phyloP scores from a whole-genome alignment of 2,888 invertebrate species.

The Lapara coniferarum region DNA sequence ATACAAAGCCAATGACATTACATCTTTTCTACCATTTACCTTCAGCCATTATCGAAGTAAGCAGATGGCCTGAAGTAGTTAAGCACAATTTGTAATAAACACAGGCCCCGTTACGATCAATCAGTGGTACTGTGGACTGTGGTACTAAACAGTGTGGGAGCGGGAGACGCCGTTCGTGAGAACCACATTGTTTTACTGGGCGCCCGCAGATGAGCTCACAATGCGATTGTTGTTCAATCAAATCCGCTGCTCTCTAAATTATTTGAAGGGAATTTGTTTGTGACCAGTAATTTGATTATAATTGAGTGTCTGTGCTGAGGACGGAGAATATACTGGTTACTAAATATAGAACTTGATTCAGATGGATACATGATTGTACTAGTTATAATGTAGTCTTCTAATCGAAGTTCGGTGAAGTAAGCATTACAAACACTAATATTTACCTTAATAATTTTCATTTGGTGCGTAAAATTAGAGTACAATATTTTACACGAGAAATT shows the following conservation, averaged over 20 bases:
- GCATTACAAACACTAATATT: not conserved
- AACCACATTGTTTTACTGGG: slow-evolving; percentile 66
- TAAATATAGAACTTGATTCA: not conserved
- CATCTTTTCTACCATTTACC: not conserved
- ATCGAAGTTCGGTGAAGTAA: not conserved
- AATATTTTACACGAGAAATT: not conserved
- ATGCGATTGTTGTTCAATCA: slow-evolving; percentile 51
- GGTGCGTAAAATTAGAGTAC: too few species aligned
- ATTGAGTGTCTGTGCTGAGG: slow-evolving; percentile 13
- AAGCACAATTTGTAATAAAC: slow-evolving; percentile 50
- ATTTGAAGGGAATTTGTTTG: slow-evolving; percentile 34
- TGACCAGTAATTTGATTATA: slow-evolving; percentile 27
- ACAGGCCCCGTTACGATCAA: slow-evolving; percentile 71
- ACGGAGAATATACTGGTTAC: not conserved
- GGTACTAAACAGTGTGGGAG: slow-evolving; percentile 68
- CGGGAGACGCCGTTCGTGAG: slow-evolving; percentile 65
- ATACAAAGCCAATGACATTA: not conserved
- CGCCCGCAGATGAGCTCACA: slow-evolving; percentile 68
- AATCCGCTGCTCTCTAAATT: slow-evolving; percentile 33
- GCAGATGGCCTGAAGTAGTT: slow-evolving; percentile 35
- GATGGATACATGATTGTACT: not conserved
- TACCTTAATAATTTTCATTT: too few species aligned
- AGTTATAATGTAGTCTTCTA: not conserved
- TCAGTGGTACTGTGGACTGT: slow-evolving; percentile 45
- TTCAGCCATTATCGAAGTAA: not conserved